Base-by-base conservation (phyloP, 2,113 vertebrate species). In the Bathybates hornii region DNA sequence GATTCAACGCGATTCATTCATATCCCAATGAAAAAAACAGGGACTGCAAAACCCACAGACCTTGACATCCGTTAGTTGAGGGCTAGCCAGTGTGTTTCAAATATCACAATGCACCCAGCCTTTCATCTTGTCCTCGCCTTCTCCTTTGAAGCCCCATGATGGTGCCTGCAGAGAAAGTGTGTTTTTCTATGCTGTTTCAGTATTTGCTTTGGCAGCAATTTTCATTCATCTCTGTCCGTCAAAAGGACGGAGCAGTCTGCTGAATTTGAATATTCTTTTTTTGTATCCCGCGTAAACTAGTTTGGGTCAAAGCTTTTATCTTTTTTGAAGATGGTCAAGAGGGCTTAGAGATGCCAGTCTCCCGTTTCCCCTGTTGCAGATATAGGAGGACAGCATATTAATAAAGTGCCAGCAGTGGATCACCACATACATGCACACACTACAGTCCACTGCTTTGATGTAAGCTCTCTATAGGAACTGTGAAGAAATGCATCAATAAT, bases 131-230 rank as follows among this genome's bases (percentile, higher is more conserved):
- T 53, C 87, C 86, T 87, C 24, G 56, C 68, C 57, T 66, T 88
- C 73, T 24, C 48, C 52, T 94, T 94, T 95, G 89, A 95, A 95
- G 89, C 82, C 79, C 53, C 24, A 12, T 36, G 85, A 89, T 86
- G 86, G 83, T 14, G 80, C 43, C 89, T 86, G 79, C 66, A 84
- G 82, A 90, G 89, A 88, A 89, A 87, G 82, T 6, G 6, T 94
- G 91, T 93, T 94, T 94, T 93, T 81, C 85, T 92, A 87, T 93
- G 90, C 90, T 61, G 85, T 92, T 92, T 93, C 91, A 90, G 71
- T 90, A 71, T 91, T 89, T 83, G 61, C 82, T 90, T 88, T 90
- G 89, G 52, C 89, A 90, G 71, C n/a, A 14, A 78, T 87, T 53
- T 82, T 90, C 50, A 89, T 87, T 95, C 82, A 91, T 92, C 82